These are phyloP conservation scores for Liposcelis brunnea DNA, from an alignment of 2,888 invertebrate species.

Conservation along the genomic window DNA sequence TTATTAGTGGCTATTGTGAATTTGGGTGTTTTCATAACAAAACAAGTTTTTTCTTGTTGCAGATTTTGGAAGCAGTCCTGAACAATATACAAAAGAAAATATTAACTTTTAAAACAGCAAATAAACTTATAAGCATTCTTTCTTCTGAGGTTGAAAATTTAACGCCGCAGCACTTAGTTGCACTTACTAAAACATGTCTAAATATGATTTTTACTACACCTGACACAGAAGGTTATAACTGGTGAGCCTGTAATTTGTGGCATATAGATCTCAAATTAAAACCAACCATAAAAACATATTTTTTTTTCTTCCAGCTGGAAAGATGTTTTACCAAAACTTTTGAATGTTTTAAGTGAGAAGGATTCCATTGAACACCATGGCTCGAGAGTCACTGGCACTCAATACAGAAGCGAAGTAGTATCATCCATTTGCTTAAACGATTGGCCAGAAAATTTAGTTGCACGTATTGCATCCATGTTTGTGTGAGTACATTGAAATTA, in stretches of 20 bases:
- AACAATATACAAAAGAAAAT: no score
- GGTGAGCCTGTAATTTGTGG: no score
- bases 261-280: no score
- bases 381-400: conserved; percentile 35
- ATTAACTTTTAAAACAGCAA: no score
- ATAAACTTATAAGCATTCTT: no score
- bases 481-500: conserved; percentile 39
- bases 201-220: no score
- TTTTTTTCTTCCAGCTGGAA: conserved; percentile 37
- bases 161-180: conserved; percentile 20
- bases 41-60: no score
- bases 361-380: conserved; percentile 37
- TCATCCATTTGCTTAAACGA: conserved; percentile 39
- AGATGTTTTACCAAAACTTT: conserved; percentile 43
- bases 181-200: conserved; percentile 18
- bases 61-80: no score
- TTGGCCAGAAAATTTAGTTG: conserved; percentile 40
- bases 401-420: conserved; percentile 42
- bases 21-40: no score
- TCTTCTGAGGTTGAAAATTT: conserved; percentile 18
- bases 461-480: conserved; percentile 49
- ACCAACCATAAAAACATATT: no score
- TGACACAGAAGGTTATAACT: no score
- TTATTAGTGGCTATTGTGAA: no score
- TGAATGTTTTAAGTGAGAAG: conserved; percentile 35